Evolutionary conservation across 1,140 invertebrate species (phyloP), one percentile per base, ranked within the genome.

Genomic region (Drosophila insularis): DNA sequence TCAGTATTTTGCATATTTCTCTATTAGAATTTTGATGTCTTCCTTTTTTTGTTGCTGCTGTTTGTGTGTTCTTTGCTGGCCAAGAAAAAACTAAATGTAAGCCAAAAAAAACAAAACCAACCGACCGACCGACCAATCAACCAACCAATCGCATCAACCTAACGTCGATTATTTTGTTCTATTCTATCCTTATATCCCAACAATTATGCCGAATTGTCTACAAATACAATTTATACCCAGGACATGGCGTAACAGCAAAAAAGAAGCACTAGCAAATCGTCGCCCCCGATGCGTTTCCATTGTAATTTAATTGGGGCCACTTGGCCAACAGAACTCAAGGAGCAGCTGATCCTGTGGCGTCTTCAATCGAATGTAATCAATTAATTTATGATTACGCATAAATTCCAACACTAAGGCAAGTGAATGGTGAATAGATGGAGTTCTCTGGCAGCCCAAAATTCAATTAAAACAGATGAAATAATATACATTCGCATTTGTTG

Each of bases 161-260:
- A 70, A 14, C 55, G 55, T 56, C 43, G 50, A 63, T 78, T 80
- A 82, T 74, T 43, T 68, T 71, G 67, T 64, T 63, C 50, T 32
- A 53, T 55, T 62, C 54, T n/a, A 19, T 27, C 61, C 32, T 77
- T 58, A 60, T 46, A 61, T 58, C 37, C 14, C 50, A 81, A 77
- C 84, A 89, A 89, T 89, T 89, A 89, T 89, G 80, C 84, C 84
- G 84, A 89, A 89, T 89, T 84, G 77, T 89, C 77, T 84, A 89
- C 84, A 89, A 89, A 89, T 73, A 86, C 75, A 86, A 87, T 86
- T 86, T 87, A 74, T 71, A 79, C 68, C 63, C 62, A 55, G 68
- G 68, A 43, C 74, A 63, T 50, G 70, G 63, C 32, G 67, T 46
- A 59, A 53, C 35, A 43, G 59, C 58, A 35, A 62, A 62, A 71